A percentile compares a stretch with the other conserved stretches of the same genome.
Evolutionary conservation across 2,797 vertebrate genomes (phyloP).

Genomic region (Syndactyla subalaris): DNA sequence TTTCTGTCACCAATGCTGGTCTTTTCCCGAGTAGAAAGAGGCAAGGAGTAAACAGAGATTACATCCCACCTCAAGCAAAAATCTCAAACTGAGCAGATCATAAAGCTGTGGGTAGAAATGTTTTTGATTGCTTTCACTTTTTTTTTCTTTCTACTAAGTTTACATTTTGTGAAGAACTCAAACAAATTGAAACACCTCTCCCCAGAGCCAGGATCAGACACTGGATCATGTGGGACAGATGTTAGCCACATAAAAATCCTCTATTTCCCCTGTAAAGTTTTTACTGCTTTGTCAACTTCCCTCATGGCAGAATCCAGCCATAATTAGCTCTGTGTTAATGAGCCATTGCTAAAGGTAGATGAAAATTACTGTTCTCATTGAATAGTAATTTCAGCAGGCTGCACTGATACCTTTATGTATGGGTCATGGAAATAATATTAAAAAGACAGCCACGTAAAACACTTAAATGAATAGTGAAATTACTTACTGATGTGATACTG

Average conservation of each 20-base stretch:
- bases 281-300: neutral
- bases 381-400: conserved; percentile 1
- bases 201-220: neutral
- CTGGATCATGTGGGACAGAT: neutral
- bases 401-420: neutral
- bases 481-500: neutral
- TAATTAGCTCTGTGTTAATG: conserved; percentile 18
- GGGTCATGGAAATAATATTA: neutral
- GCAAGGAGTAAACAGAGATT: neutral
- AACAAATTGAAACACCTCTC: neutral
- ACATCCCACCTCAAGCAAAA: neutral
- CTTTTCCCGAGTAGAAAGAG: neutral
- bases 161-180: neutral
- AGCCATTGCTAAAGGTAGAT: neutral
- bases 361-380: neutral
- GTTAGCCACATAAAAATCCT: neutral
- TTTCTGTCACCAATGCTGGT: neutral
- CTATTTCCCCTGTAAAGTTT: neutral
- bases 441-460: neutral
- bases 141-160: neutral
- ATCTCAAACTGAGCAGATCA: neutral
- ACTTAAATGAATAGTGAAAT: neutral
- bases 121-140: neutral
- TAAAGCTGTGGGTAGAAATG: neutral
- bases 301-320: neutral